A percentile compares a stretch with the other conserved stretches of the same genome.
Conservation (phyloP, 2,888 invertebrate genomes). For the Zhengitettix transpicula region DNA sequence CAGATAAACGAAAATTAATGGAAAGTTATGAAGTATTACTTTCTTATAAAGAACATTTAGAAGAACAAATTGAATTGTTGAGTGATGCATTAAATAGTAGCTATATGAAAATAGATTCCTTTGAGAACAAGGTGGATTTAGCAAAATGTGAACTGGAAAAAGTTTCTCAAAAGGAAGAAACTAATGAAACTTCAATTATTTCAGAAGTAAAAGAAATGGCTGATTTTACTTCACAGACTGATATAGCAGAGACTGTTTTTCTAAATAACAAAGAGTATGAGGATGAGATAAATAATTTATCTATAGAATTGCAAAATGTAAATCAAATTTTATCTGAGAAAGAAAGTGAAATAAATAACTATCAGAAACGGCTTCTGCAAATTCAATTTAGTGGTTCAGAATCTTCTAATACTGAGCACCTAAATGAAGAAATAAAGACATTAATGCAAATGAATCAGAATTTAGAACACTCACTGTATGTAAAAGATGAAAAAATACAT, state of each 20-base stretch:
- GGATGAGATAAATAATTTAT: constrained; percentile 4
- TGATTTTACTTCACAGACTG: neutral
- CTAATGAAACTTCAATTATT: constrained; percentile 17
- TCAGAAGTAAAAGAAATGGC: constrained; percentile 14
- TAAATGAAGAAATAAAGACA: too few species aligned
- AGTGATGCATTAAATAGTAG: constrained; percentile 21
- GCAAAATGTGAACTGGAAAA: neutral
- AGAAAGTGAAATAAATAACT: constrained; percentile 29
- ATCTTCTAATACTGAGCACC: too few species aligned
- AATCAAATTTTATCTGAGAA: constrained; percentile 18
- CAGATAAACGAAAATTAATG: constrained; percentile 21
- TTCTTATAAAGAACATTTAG: constrained; percentile 18
- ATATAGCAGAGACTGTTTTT: neutral
- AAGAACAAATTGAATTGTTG: constrained; percentile 19
- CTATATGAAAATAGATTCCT: constrained; percentile 20
- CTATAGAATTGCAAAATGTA: constrained; percentile 1
- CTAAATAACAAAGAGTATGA: neutral
- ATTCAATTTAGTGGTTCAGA: constrained; percentile 10
- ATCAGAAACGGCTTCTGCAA: constrained; percentile 19
- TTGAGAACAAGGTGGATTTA: constrained; percentile 17
- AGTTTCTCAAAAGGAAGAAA: neutral
- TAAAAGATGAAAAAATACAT: too few species aligned
- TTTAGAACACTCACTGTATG: too few species aligned
- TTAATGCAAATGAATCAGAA: too few species aligned
- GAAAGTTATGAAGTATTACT: constrained; percentile 22